Base-by-base conservation (phyloP, 2,113 vertebrate species). In the Platycercus adscitus region DNA sequence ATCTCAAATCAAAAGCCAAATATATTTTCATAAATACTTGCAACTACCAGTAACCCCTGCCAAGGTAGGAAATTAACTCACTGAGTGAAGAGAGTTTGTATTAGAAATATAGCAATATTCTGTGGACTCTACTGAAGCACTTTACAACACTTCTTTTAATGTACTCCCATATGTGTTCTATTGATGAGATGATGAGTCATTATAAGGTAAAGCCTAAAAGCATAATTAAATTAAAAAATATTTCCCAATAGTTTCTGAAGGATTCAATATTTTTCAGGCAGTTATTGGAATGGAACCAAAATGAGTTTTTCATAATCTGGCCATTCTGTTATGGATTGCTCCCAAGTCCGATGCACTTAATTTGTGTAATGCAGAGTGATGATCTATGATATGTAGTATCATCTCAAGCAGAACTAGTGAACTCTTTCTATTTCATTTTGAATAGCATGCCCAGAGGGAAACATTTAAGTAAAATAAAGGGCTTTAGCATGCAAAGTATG, bases 341-440 rank as follows among this genome's bases (percentile, higher is more conserved):
- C 46, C 91, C 5, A 0, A 92, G 81, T 84, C 28, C 80, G n/a
- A 71, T 31, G 14, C 78, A 92, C 65, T 96, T 96, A 84, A 91
- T 95, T 97, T 93, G 84, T 92, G 85, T 93, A 96, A 97, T 86
- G 83, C 46, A 91, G 43, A 80, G 68, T 3, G 8, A 91, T 96
- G 64, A 96, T 88, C 88, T 96, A 82, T 73, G 78, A 44, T 79
- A 56, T 2, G 3, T 6, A 89, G n/a, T 72, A 87, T 46, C 35
- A 17, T 91, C 81, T 97, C 66, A 80, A 96, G 82, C 29, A 95
- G 83, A 96, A 93, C 61, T 85, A 87, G 80, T 31, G 81, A 96
- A 95, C 44, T 91, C 86, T 72, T 95, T 63, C 50, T 83, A 73
- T 90, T 88, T 77, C 85, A 81, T 90, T 96, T 80, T 93, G 55